Evolutionary conservation across 2,888 invertebrate genomes (phyloP), one percentile per base, ranked within the genome.

Genomic region (Gisinianus flammeolus): DNA sequence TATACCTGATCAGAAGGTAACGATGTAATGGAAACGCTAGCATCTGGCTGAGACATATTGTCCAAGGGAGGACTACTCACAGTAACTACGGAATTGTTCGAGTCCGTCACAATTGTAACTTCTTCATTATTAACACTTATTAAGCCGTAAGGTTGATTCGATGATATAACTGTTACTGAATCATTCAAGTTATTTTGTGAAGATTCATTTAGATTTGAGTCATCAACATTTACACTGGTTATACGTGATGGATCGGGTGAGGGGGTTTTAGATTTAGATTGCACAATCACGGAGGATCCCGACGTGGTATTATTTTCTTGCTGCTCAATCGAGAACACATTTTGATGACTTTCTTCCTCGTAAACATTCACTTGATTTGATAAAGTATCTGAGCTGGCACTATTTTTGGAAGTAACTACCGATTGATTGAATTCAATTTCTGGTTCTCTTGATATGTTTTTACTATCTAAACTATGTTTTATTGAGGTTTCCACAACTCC

Each of bases 81-180:
- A 44, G 83, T 85, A 19, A 85, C 83, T 44, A 84, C 81, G 79
- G 28, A 58, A 66, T 62, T 44, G 31, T 69, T 77, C 10, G 54
- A 70, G 56, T 83, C 80, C 16, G 79, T 81, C n/a, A 82, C 44
- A 30, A 83, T 78, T 76, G 79, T 81, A 12, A 81, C 80, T 64
- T 84, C 83, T 24, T 83, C 83, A 67, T 75, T 82, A 79, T 81
- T 82, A 24, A 85, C 84, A 73, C 81, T 83, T 3, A 83, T 83
- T 26, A 83, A 78, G 75, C 80, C 81, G 22, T 82, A 80, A 30
- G 82, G 83, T 31, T 82, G 82, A 75, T 56, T 71, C 28, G 73
- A 71, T 8, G 79, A 64, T 78, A 85, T 83, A 67, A 85, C 81
- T 56, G 82, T 83, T 12, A 85, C 81, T 12, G 82, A 80, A 66